Percentiles rank a stretch among this genome's conserved stretches.
Conservation (phyloP, 2,888 invertebrate genomes). For the Agriotes lineatus region DNA sequence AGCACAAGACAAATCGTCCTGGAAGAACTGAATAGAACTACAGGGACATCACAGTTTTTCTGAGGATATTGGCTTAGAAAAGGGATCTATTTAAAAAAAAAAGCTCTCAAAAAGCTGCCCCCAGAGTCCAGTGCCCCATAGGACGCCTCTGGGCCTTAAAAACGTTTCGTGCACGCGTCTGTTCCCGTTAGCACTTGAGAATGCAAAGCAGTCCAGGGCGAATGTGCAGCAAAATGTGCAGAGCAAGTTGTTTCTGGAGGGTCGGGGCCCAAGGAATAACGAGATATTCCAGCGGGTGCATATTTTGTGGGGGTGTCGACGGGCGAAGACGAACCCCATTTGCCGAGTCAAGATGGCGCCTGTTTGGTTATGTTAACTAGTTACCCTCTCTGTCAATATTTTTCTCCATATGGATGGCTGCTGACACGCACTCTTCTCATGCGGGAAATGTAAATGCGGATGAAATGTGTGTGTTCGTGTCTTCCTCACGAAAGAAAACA, state of each 20-base stretch:
- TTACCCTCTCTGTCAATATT: constrained; percentile 58
- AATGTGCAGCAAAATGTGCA: constrained; percentile 28
- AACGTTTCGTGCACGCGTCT: not conserved
- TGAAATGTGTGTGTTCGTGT: constrained; percentile 43
- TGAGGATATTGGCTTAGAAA: too few relatives aligned
- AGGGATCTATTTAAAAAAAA: too few relatives aligned
- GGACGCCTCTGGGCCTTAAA: too few relatives aligned
- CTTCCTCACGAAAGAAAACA: constrained; percentile 43
- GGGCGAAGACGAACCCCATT: too few relatives aligned
- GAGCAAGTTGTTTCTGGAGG: not conserved
- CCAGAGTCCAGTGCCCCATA: too few relatives aligned
- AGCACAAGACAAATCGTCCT: too few relatives aligned
- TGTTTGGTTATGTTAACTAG: constrained; percentile 60
- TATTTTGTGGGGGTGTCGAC: constrained; percentile 47
- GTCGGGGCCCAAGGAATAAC: constrained; percentile 28
- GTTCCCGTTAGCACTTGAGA: not conserved
- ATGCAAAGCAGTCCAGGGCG: constrained; percentile 21
- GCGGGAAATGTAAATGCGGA: constrained; percentile 49
- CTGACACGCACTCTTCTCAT: constrained; percentile 48
- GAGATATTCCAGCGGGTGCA: constrained; percentile 42
- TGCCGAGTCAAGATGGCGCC: constrained; percentile 58
- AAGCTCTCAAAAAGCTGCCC: too few relatives aligned
- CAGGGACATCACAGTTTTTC: too few relatives aligned
- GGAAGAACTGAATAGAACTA: too few relatives aligned
- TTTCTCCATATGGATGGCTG: constrained; percentile 54